Evolutionary conservation across 2,113 vertebrate genomes (phyloP).

Genomic region (Thamnaconus septentrionalis): DNA sequence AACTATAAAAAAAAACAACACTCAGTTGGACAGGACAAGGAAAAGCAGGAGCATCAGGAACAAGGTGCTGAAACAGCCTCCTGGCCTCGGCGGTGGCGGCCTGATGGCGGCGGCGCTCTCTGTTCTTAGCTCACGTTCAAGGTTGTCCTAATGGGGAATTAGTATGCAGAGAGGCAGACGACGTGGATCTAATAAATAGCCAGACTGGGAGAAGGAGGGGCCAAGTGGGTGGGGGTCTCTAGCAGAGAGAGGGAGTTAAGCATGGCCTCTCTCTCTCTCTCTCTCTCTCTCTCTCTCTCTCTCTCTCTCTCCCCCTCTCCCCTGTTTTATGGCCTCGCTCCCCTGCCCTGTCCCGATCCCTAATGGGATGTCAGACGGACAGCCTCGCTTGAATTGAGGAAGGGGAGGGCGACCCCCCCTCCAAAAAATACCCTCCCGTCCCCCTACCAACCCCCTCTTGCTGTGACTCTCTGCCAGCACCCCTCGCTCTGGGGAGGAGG

Average conservation of each 20-base stretch:
- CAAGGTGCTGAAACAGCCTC: constrained; percentile 30
- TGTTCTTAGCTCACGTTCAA: constrained; percentile 51
- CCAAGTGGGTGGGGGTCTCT: constrained; percentile 26
- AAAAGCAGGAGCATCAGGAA: no score
- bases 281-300: constrained; percentile 23
- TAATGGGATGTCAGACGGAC: constrained; percentile 75
- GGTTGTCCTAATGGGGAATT: constrained; percentile 66
- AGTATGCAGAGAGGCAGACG: constrained; percentile 69
- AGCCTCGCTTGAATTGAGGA: constrained; percentile 60
- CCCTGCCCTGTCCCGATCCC: constrained; percentile 61
- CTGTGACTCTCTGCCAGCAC: constrained; percentile 39
- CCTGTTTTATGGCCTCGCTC: constrained; percentile 47
- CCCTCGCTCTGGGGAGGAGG: constrained; percentile 30
- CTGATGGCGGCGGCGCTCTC: constrained; percentile 30
- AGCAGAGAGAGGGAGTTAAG: constrained; percentile 46
- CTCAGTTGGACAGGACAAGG: no score
- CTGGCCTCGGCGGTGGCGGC: constrained; percentile 12
- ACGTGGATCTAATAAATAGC: constrained; percentile 62
- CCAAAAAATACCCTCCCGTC: constrained; percentile 26
- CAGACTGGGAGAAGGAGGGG: constrained; percentile 46
- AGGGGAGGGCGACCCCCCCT: constrained; percentile 33
- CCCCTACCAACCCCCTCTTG: constrained; percentile 26
- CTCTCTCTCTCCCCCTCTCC: constrained; percentile 29
- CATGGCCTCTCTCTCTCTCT: constrained; percentile 38
- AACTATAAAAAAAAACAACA: no score